Base-by-base conservation (phyloP, 2,113 vertebrate species). In the Dendrocopos noguchii region DNA sequence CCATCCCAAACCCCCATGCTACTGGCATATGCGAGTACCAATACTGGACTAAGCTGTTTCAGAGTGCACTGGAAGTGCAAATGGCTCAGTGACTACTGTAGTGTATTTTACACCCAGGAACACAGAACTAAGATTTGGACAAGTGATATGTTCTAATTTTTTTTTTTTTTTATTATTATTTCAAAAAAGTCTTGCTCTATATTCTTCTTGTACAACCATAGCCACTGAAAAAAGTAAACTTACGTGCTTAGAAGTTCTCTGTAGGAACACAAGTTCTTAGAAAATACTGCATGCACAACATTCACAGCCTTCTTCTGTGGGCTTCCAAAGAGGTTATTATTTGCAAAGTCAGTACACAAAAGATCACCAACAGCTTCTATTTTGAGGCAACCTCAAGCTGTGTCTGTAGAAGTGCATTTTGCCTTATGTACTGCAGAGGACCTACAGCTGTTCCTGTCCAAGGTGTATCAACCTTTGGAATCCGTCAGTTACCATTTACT, bases 231-330 rank as follows among this genome's bases (percentile, higher is more conserved):
- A 90, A 87, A 89, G 31, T 44, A 94, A 91, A 46, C 25, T 5
- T 53, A 86, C 20, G 0, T 52, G 73, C 80, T 88, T 52, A 61
- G 10, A 50, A 84, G 50, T 86, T 91, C 61, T 92, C 34, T 25
- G 59, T 18, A 90, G 53, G 61, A 95, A 91, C 60, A 88, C 12
- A 94, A 65, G 29, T 10, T 85, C 91, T 77, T 82, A 90, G 81
- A 66, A 95, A 96, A 95, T 86, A 93, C 84, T 90, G 88, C 71
- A 82, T 64, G 86, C 34, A 77, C 17, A 87, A 91, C 64, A 87
- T 42, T 55, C 93, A 91, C 85, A 91, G 66, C 75, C 11, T 1
- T n/a, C 78, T 93, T 52, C 78, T 67, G 25, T 2, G 33, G 74
- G 64, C 67, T 95, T 91, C 83, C 42, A 68, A 75, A 90, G 64